Evolutionary conservation across 2,888 invertebrate genomes (phyloP).

Genomic region (Drosophila anceps): DNA sequence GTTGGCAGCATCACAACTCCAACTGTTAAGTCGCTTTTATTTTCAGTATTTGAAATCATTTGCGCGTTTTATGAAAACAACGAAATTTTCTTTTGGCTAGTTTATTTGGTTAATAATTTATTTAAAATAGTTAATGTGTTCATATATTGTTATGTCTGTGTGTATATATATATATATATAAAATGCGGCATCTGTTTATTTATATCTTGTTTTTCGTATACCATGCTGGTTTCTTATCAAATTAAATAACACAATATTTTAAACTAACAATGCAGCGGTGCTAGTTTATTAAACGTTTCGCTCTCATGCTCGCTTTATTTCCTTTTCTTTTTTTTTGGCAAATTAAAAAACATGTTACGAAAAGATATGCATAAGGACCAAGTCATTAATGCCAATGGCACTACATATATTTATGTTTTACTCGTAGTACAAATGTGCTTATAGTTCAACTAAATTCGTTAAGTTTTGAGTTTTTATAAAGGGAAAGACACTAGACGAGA

Average conservation of each 20-base stretch:
- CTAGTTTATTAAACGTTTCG: constrained; percentile 42
- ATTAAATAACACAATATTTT: constrained; percentile 77
- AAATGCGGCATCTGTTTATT: constrained; percentile 61
- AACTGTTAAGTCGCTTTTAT: background rate
- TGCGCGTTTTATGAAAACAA: constrained; percentile 6
- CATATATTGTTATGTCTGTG: constrained; percentile 44
- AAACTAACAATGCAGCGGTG: constrained; percentile 77
- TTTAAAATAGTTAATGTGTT: constrained; percentile 71
- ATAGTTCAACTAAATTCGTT: constrained; percentile 77
- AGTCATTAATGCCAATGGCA: constrained; percentile 67
- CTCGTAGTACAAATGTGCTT: constrained; percentile 63
- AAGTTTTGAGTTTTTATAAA: constrained; percentile 50
- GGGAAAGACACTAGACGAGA: constrained; percentile 64
- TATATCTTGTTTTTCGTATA: constrained; percentile 57
- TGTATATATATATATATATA: constrained; percentile 55
- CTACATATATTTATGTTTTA: constrained; percentile 53
- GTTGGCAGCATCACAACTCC: background rate
- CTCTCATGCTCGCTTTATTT: constrained; percentile 39
- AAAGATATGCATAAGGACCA: constrained; percentile 75
- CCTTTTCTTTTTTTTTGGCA: constrained; percentile 48
- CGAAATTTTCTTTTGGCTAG: constrained; percentile 66
- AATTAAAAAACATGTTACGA: constrained; percentile 61
- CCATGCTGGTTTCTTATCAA: constrained; percentile 69
- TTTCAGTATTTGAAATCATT: background rate
- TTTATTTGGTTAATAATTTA: constrained; percentile 78